Conservation (phyloP, 2,113 vertebrate genomes). For the Chloebia gouldiae region DNA sequence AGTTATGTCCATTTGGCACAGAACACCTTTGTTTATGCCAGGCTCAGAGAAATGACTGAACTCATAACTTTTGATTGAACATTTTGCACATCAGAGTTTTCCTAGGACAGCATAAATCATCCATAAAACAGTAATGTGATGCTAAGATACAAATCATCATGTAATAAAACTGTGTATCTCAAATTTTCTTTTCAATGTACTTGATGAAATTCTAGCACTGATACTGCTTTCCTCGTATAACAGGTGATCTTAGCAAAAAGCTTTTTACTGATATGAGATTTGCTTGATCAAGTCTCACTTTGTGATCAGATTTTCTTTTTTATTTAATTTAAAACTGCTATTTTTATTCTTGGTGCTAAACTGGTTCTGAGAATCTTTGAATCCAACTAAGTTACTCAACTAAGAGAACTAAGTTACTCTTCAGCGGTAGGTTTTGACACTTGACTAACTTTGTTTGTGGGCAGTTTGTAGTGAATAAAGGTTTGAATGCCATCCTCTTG, state of each 20-base stretch:
- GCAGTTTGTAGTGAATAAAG: not conserved
- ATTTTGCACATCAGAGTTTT: not conserved
- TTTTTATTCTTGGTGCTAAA: not conserved
- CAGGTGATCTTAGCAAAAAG: not conserved
- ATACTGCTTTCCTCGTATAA: not conserved
- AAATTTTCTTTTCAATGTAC: not conserved
- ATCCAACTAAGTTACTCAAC: not conserved
- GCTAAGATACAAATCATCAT: not conserved
- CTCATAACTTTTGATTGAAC: slow-evolving; percentile 1
- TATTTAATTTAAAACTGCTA: not conserved
- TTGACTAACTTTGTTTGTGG: not conserved
- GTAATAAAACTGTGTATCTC: not conserved
- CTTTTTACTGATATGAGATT: not conserved
- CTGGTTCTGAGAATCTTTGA: not conserved
- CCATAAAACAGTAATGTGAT: not conserved
- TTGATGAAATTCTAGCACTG: not conserved
- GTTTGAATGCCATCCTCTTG: not conserved
- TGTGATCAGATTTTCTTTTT: not conserved
- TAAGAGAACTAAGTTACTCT: not conserved
- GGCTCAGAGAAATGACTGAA: slow-evolving; percentile 27
- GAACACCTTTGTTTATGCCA: slow-evolving; percentile 59
- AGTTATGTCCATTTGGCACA: slow-evolving; percentile 24
- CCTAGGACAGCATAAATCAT: not conserved
- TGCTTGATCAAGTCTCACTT: not conserved
- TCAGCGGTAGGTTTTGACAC: not conserved